These are phyloP conservation scores for Caenorhabditis latens DNA, from an alignment of 1,140 invertebrate genomes.

Conservation along the genomic window DNA sequence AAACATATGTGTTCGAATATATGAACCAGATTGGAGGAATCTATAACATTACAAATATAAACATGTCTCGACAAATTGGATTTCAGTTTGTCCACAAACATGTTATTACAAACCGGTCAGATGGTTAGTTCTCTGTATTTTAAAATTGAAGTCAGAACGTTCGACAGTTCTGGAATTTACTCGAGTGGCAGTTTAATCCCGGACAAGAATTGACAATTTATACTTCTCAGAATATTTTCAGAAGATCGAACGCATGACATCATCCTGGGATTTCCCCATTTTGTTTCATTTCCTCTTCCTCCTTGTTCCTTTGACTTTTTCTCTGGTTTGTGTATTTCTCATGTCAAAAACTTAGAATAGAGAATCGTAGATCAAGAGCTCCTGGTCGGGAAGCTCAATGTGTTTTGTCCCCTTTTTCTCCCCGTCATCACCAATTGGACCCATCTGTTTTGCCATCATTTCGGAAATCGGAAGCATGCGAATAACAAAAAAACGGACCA, in stretches of 20 bases:
- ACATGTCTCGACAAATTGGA: no score
- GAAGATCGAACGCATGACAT: background rate
- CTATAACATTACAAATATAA: background rate
- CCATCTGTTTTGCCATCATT: background rate
- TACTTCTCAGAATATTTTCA: no score
- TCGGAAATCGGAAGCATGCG: background rate
- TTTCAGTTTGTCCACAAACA: no score
- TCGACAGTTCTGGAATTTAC: no score
- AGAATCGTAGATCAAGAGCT: conserved; percentile 40
- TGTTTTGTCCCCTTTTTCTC: conserved; percentile 14
- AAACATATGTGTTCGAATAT: conserved; percentile 12
- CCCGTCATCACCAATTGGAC: conserved; percentile 15
- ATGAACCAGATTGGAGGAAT: background rate
- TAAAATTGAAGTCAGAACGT: no score
- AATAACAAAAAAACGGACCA: conserved; percentile 40
- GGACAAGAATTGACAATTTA: no score
- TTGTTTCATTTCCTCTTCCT: background rate
- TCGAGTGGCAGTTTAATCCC: no score
- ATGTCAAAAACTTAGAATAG: conserved; percentile 1
- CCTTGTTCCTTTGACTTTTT: background rate
- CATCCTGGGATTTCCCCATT: background rate
- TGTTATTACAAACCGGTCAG: no score
- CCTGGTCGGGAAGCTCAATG: background rate
- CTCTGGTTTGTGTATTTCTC: background rate
- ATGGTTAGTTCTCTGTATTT: no score